Base-by-base conservation (phyloP, 2,113 vertebrate genomes). In the Thymallus thymallus region DNA sequence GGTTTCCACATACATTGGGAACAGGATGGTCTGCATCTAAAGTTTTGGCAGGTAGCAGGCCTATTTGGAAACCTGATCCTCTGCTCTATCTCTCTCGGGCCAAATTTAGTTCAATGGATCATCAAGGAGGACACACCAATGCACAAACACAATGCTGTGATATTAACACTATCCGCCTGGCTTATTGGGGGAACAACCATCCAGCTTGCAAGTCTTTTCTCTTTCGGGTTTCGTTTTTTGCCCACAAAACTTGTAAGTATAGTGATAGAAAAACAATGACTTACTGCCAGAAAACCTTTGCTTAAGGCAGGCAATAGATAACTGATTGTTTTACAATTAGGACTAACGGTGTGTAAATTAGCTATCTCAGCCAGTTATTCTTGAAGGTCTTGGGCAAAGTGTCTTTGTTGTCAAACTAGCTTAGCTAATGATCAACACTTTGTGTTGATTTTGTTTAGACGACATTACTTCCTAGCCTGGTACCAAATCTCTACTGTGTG, bases 11-110 rank as follows among this genome's bases (percentile, higher is more conserved):
- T 20, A 55, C 51, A 14, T 20, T 20, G 51, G 1, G 51, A 14
- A 14, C 9, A 9, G 35, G 35, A 14, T 18, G 16, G 18, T 55
- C 51, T 20, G 5, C 4, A 55, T 20, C 13, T 55, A 20, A 55
- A 55, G 51, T 55, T 55, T 18, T 55, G 51, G 51, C 18, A 1
- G 51, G 18, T 16, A 30, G 13, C 10, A 41, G 69, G 10, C 35
- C 16, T 29, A 26, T 67, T 72, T 60, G 29, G 66, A 46, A 65
- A 78, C 26, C 61, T 73, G 71, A 22, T 41, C 66, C 18, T 20
- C 16, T 55, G 51, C 35, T 68, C 35, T 41, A 7, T 68, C 4
- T 68, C 35, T 68, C 55, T 71, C 2, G 13, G 22, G 22, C 23
- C 63, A 60, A 48, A 62, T 62, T 60, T 61, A 48, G 62, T 26